Evolutionary conservation across 2,797 vertebrate species (phyloP).

Genomic region (Steatocranus sp.): DNA sequence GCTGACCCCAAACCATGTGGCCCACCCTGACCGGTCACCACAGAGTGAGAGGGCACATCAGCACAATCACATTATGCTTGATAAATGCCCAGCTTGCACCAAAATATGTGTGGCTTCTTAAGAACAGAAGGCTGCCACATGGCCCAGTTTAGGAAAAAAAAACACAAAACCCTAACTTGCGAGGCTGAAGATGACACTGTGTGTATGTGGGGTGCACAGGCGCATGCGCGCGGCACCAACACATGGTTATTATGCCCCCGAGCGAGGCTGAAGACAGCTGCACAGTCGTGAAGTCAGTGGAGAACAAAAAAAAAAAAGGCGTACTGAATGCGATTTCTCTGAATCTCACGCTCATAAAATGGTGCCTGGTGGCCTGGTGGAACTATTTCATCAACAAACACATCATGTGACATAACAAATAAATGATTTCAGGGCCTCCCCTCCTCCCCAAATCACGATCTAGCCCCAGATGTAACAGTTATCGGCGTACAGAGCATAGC

Average conservation of each 20-base stretch:
- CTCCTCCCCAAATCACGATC: not conserved
- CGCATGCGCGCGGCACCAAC: conserved; percentile 25
- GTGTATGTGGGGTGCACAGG: not conserved
- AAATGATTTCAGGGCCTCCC: not conserved
- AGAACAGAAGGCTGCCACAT: conserved; percentile 57
- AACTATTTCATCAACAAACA: conserved; percentile 27
- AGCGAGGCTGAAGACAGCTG: conserved; percentile 62
- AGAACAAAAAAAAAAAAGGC: conserved; percentile 29
- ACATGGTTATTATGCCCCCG: conserved; percentile 53
- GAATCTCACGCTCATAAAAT: conserved; percentile 15
- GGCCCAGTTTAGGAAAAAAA: conserved; percentile 36
- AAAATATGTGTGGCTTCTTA: conserved; percentile 58
- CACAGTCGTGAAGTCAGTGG: conserved; percentile 47
- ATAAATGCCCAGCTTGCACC: conserved; percentile 56
- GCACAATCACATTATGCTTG: conserved; percentile 63
- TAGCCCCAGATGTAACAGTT: not conserved
- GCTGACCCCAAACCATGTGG: conserved; percentile 48
- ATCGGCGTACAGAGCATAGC: not conserved
- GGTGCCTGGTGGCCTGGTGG: conserved; percentile 27
- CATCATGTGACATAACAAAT: conserved; percentile 23
- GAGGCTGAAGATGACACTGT: conserved; percentile 43
- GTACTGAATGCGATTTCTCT: conserved; percentile 26
- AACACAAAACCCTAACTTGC: conserved; percentile 39
- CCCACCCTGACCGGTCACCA: conserved; percentile 40
- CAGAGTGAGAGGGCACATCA: conserved; percentile 51